Conservation (phyloP, 2,888 invertebrate species). For the Creontiades dilutus region DNA sequence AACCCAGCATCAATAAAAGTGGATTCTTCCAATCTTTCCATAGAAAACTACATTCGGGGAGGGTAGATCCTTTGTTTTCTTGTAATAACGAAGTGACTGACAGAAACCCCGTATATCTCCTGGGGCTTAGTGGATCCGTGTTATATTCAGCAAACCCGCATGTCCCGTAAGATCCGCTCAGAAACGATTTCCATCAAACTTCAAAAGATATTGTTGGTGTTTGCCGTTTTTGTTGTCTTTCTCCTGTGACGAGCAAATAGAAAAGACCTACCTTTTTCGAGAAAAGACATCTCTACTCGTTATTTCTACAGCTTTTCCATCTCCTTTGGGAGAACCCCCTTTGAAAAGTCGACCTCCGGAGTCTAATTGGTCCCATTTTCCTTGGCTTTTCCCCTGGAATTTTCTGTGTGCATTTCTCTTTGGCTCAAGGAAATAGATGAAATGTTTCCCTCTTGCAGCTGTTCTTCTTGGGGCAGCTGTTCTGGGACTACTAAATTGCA, state of each 20-base stretch:
- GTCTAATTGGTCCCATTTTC: slow-evolving; percentile 35
- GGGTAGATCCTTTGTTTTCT: too few species aligned
- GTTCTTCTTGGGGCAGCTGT: neutral
- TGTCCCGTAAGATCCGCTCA: neutral
- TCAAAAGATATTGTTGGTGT: slow-evolving; percentile 21
- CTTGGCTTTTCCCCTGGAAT: neutral
- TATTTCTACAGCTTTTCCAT: slow-evolving; percentile 27
- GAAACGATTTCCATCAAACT: neutral
- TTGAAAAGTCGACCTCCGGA: neutral
- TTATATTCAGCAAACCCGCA: neutral
- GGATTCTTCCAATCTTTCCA: too few species aligned
- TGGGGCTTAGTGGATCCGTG: neutral
- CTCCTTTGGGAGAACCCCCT: neutral
- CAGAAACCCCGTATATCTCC: too few species aligned
- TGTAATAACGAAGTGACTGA: too few species aligned
- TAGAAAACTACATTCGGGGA: too few species aligned
- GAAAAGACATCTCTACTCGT: neutral
- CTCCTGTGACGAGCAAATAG: neutral
- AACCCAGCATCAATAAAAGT: too few species aligned
- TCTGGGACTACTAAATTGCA: neutral
- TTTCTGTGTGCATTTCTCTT: neutral
- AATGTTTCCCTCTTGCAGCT: neutral
- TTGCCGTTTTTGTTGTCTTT: neutral
- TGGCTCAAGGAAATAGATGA: neutral
- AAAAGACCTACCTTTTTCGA: neutral